Percentiles rank a stretch among this genome's conserved stretches.
These are phyloP conservation scores for Xenopus tropicalis DNA, from an alignment of 2,113 vertebrate species.

Conservation along the genomic window UCB_Xtro_10.0 CM004445.2:114526001-114526500, in stretches of 20 bases:
- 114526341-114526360: constrained; percentile 38
- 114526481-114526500: constrained; percentile 34
- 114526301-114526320: constrained; percentile 32
- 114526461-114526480: constrained; percentile 25
- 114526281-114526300: constrained; percentile 20
- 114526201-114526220: constrained; percentile 39
- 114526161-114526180: constrained; percentile 28
- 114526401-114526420: constrained; percentile 43
- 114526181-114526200: constrained; percentile 28
- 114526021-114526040: not conserved
- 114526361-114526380: constrained; percentile 37
- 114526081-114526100: constrained; percentile 22
- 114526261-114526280: constrained; percentile 23
- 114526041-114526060: not conserved
- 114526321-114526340: constrained; percentile 40
- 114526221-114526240: constrained; percentile 33
- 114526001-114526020: not conserved
- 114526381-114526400: constrained; percentile 41
- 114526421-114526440: constrained; percentile 25
- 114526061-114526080: not conserved
- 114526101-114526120: constrained; percentile 32
- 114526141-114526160: constrained; percentile 40
- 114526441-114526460: constrained; percentile 25
- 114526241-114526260: constrained; percentile 20
- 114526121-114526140: constrained; percentile 30